Conservation (phyloP, 1,140 invertebrate species). For the Trichogramma pretiosum region DNA sequence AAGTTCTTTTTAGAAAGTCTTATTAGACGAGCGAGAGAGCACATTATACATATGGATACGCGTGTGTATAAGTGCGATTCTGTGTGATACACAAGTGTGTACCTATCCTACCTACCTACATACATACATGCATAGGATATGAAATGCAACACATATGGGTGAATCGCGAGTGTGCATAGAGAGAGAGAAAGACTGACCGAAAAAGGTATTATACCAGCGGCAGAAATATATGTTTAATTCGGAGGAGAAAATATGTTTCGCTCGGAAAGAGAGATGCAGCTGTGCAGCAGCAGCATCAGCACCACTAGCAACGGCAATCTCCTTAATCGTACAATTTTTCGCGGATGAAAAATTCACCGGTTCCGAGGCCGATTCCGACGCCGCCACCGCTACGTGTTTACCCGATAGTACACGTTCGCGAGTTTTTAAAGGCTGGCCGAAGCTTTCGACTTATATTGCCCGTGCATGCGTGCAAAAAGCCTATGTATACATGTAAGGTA, state of each 20-base stretch:
- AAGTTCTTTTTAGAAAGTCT: slow-evolving; percentile 21
- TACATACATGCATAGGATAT: too few species aligned
- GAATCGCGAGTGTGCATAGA: too few species aligned
- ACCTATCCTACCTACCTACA: too few species aligned
- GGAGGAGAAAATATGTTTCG: slow-evolving; percentile 17
- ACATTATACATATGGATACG: too few species aligned
- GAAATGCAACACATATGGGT: too few species aligned
- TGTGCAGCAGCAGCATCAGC: not conserved
- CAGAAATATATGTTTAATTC: slow-evolving; percentile 16
- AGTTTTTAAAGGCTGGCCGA: not conserved
- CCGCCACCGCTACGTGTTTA: too few species aligned
- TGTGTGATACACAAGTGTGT: too few species aligned
- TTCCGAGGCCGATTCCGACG: too few species aligned
- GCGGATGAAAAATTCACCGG: slow-evolving; percentile 16
- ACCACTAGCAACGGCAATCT: slow-evolving; percentile 10
- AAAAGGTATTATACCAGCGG: too few species aligned
- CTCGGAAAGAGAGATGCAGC: not conserved
- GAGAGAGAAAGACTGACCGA: too few species aligned
- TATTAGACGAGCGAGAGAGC: slow-evolving; percentile 9
- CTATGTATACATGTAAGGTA: too few species aligned
- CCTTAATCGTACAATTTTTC: slow-evolving; percentile 12
- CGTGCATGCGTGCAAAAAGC: not conserved
- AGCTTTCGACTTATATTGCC: not conserved
- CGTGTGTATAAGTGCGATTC: slow-evolving; percentile 11
- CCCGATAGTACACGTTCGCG: too few species aligned